Evolutionary conservation across 1,140 invertebrate genomes (phyloP).

Genomic region (Leptopilina boulardi): DNA sequence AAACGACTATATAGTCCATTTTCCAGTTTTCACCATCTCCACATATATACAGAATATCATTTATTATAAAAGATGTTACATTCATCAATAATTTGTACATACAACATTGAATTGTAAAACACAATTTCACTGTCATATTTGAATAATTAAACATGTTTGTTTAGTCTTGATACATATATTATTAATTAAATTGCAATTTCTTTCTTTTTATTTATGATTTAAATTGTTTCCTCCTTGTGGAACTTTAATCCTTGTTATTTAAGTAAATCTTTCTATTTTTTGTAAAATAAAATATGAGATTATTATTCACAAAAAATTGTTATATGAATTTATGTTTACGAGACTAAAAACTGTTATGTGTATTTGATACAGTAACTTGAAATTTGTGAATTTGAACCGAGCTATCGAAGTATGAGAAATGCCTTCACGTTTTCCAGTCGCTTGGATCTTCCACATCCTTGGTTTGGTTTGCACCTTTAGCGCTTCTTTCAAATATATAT

Average conservation of each 20-base stretch:
- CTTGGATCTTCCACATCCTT: neutral
- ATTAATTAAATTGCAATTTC: no score
- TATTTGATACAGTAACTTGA: neutral
- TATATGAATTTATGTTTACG: neutral
- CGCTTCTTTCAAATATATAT: neutral
- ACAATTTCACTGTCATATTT: neutral
- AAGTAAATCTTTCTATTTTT: no score
- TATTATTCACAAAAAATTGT: neutral
- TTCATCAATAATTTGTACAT: neutral
- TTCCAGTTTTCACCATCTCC: constrained; percentile 40
- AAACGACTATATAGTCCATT: constrained; percentile 34
- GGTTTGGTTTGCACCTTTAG: constrained; percentile 13
- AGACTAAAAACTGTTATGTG: neutral
- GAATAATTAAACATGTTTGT: neutral
- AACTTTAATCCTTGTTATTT: no score
- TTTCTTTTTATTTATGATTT: no score
- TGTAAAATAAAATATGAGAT: neutral
- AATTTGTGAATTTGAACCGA: neutral
- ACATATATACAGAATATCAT: constrained; percentile 34
- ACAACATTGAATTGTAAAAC: neutral
- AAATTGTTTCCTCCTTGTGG: no score
- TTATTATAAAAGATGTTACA: constrained; percentile 36
- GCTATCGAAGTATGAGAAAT: constrained; percentile 9
- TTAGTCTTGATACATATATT: no score
- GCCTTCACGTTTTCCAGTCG: constrained; percentile 25